Conservation (phyloP, 2,888 invertebrate species). For the Aphelenchoides bicaudatus region DNA sequence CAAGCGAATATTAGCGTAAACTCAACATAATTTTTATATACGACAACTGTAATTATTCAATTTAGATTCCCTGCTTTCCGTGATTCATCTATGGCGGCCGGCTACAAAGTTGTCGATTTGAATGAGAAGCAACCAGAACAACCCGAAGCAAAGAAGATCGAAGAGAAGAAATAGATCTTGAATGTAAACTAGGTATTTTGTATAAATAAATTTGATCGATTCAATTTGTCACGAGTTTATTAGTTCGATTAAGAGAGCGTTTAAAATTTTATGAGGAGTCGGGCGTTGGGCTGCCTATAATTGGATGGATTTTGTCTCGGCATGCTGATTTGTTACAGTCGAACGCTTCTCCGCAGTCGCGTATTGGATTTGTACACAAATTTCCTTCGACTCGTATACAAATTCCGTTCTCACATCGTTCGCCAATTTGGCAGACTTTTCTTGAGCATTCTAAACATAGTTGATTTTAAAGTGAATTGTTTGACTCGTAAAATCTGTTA, state of each 20-base stretch:
- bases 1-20: too few relatives aligned
- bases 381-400: slow-evolving; percentile 48
- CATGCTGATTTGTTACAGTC: slow-evolving; percentile 41
- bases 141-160: not conserved
- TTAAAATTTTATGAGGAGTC: slow-evolving; percentile 7
- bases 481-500: not conserved
- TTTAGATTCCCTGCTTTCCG: slow-evolving; percentile 75
- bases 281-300: slow-evolving; percentile 11
- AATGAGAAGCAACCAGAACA: not conserved
- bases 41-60: too few relatives aligned
- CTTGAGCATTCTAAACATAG: slow-evolving; percentile 42
- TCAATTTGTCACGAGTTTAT: too few relatives aligned
- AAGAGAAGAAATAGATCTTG: too few relatives aligned
- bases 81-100: slow-evolving; percentile 45
- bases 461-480: not conserved
- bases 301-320: slow-evolving; percentile 29
- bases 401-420: slow-evolving; percentile 50
- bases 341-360: slow-evolving; percentile 53
- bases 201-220: slow-evolving; percentile 4
- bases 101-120: slow-evolving; percentile 40
- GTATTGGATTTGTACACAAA: slow-evolving; percentile 42
- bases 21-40: too few relatives aligned
- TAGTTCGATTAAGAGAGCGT: not conserved
- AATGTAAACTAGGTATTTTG: too few relatives aligned
- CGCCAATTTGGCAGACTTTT: slow-evolving; percentile 56